A percentile compares a stretch with the other conserved stretches of the same genome.
phyloP scores from a whole-genome alignment of 2,888 invertebrate genomes.

The Drosophila vallismaia region DNA sequence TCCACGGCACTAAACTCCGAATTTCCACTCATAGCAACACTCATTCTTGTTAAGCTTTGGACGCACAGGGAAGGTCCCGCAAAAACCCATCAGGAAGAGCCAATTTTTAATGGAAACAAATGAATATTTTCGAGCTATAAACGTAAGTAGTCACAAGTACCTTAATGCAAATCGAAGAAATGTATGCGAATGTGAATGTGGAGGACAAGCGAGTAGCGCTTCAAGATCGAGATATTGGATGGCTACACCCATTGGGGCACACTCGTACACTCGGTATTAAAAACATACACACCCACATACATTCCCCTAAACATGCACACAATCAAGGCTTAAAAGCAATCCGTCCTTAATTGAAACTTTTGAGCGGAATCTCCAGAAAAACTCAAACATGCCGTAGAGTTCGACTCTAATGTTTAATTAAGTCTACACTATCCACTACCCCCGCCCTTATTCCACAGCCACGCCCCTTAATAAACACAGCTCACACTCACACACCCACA shows the following conservation, averaged over 20 bases:
- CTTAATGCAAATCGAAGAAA: slow-evolving; percentile 63
- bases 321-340: slow-evolving; percentile 71
- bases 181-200: slow-evolving; percentile 56
- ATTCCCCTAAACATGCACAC: slow-evolving; percentile 33
- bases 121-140: slow-evolving; percentile 73
- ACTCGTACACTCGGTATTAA: neutral
- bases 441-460: neutral
- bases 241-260: slow-evolving; percentile 36
- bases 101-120: slow-evolving; percentile 61
- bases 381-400: slow-evolving; percentile 16
- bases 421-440: slow-evolving; percentile 13
- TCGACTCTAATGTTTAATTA: slow-evolving; percentile 26
- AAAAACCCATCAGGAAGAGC: slow-evolving; percentile 35
- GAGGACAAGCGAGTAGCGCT: slow-evolving; percentile 18
- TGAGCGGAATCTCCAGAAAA: slow-evolving; percentile 58
- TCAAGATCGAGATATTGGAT: slow-evolving; percentile 9
- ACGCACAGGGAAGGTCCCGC: slow-evolving; percentile 35
- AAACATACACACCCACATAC: slow-evolving; percentile 2
- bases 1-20: slow-evolving; percentile 34
- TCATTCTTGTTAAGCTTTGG: slow-evolving; percentile 48
- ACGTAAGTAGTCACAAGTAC: slow-evolving; percentile 78
- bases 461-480: slow-evolving; percentile 15
- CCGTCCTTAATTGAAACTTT: slow-evolving; percentile 74
- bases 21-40: slow-evolving; percentile 24
- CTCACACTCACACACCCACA: slow-evolving; percentile 9